These are phyloP conservation scores for Pygoscelis adeliae DNA, from an alignment of 2,113 vertebrate species.

Conservation along the genomic window DNA sequence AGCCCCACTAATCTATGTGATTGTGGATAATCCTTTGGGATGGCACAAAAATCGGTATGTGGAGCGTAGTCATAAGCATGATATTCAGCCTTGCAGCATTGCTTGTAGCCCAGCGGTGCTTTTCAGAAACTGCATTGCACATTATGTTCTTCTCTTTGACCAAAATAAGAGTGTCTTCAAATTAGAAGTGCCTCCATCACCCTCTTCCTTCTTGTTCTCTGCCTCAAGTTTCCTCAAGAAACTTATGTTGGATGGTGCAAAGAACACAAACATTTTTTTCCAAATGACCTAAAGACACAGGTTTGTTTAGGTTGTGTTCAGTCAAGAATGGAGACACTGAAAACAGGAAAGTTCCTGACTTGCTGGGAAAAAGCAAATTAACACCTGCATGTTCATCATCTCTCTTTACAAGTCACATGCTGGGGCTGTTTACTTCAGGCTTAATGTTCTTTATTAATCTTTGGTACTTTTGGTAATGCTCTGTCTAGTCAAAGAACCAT, in stretches of 20 bases:
- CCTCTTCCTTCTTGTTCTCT: not conserved
- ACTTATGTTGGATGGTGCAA: not conserved
- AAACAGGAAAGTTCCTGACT: not conserved
- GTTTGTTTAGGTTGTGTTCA: not conserved
- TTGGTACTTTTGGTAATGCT: too few relatives aligned
- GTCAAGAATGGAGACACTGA: not conserved
- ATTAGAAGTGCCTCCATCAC: not conserved
- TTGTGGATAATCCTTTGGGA: slow-evolving; percentile 34
- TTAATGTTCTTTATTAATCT: not conserved
- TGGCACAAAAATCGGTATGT: not conserved
- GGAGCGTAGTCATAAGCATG: not conserved
- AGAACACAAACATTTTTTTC: not conserved
- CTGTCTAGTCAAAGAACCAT: not conserved
- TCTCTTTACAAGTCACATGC: not conserved
- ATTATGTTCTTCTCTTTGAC: not conserved
- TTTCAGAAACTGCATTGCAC: not conserved
- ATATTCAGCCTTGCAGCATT: not conserved
- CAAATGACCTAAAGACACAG: not conserved
- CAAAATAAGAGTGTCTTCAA: not conserved
- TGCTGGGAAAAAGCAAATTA: not conserved
- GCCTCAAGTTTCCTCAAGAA: not conserved
- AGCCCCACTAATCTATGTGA: slow-evolving; percentile 34
- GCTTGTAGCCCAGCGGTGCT: not conserved
- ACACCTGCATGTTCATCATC: not conserved
- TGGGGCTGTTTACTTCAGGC: not conserved